Evolutionary conservation across 1,140 invertebrate species (phyloP), one percentile per base, ranked within the genome.

Genomic region (Zaprionus inermis): DNA sequence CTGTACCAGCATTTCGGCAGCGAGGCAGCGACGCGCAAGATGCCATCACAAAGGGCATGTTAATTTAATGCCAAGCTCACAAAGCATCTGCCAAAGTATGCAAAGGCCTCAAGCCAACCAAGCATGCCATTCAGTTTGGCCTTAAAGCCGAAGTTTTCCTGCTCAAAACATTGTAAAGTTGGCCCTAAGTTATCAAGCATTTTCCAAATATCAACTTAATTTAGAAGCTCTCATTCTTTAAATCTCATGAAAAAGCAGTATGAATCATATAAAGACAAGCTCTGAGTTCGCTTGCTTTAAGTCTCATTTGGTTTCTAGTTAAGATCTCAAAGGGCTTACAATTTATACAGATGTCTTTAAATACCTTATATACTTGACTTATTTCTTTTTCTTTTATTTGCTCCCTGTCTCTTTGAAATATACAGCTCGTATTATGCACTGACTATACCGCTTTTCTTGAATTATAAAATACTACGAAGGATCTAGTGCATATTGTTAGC

Each of bases 11-110:
- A 72, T 55, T 76, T 72, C 66, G 18, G 51, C 24, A 66, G 52
- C 59, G 46, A 68, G 30, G 70, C 79, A 82, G 41, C 57, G 52
- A 57, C 54, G 54, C 36, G 34, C 46, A 38, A 59, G 16, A 30
- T 28, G 36, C 41, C 63, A 61, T 16, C 67, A 65, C 41, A 58
- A 57, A 51, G 36, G 24, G 5, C 24, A 73, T 69, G 52, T 52
- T 58, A 70, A 61, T 70, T 56, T 70, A 59, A 46, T 30, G 55
- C 12, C 44, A 36, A 49, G 11, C 44, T 20, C 44, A 49, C 44
- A 49, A 49, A 49, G 44, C 44, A 44, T 7, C 7, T 16, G 44
- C 44, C 44, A 20, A 18, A 49, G 44, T 22, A 49, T 49, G 18
- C 18, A 7, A 49, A 9, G 10, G 9, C 44, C 44, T 49, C 11